phyloP scores from a whole-genome alignment of 2,888 invertebrate genomes.

The Agrochola lychnidis region DNA sequence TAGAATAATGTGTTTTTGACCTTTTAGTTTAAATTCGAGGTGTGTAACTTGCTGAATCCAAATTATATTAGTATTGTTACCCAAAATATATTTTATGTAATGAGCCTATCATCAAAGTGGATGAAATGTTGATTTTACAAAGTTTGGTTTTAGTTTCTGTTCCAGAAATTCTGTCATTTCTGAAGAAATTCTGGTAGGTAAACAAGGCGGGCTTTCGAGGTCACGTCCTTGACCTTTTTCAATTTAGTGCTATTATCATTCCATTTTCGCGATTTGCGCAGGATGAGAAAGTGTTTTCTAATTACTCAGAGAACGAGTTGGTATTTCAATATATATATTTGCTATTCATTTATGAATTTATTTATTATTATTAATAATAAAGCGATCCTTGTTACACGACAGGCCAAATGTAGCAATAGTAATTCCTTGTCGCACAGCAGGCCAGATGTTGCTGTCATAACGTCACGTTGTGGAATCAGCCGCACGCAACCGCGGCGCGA shows the following conservation, averaged over 20 bases:
- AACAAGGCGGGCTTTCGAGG: constrained; percentile 16
- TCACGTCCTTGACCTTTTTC: constrained; percentile 35
- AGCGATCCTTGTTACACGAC: constrained; percentile 37
- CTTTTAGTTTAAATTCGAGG: constrained; percentile 3
- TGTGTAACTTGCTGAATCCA: background rate
- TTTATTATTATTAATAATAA: constrained; percentile 48
- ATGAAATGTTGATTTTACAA: constrained; percentile 10
- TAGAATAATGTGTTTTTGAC: background rate
- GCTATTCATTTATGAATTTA: constrained; percentile 10
- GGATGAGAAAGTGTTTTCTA: constrained; percentile 23
- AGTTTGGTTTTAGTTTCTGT: constrained; percentile 3
- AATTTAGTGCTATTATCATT: constrained; percentile 45
- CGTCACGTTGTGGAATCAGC: constrained; percentile 62
- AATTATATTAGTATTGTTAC: too few relatives aligned
- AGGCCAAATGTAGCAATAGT: constrained; percentile 54
- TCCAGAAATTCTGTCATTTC: constrained; percentile 7
- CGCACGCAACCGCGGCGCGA: constrained; percentile 62
- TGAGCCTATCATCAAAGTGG: constrained; percentile 2
- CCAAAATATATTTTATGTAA: background rate
- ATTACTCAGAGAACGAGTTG: constrained; percentile 16
- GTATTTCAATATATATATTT: constrained; percentile 15
- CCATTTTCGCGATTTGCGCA: constrained; percentile 27
- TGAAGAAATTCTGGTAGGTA: constrained; percentile 9
- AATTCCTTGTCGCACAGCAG: constrained; percentile 60
- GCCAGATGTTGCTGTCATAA: constrained; percentile 66